phyloP scores from a whole-genome alignment of 2,113 vertebrate species.

The Saccopteryx leptura region DNA sequence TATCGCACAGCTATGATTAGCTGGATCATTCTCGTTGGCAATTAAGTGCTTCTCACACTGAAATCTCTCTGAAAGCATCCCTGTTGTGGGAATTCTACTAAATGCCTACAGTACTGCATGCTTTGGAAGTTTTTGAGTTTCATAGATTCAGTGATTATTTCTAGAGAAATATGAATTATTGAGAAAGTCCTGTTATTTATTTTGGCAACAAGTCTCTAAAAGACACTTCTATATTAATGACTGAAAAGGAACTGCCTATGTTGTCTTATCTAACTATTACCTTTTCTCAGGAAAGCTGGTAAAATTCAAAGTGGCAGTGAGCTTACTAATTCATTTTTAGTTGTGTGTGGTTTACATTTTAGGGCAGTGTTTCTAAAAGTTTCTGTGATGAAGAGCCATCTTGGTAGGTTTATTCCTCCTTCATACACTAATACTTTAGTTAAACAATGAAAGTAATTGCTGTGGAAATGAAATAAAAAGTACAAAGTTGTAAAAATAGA shows the following conservation, averaged over 20 bases:
- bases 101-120: neutral
- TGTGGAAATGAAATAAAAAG: conserved; percentile 36
- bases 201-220: conserved; percentile 5
- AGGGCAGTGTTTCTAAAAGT: conserved; percentile 5
- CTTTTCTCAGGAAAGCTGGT: conserved; percentile 6
- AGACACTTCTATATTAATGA: neutral
- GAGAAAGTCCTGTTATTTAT: conserved; percentile 41
- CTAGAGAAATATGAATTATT: conserved; percentile 62
- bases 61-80: conserved; percentile 24
- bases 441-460: conserved; percentile 48
- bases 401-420: neutral
- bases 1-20: conserved; percentile 18
- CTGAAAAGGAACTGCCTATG: neutral
- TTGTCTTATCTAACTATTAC: neutral
- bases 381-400: neutral
- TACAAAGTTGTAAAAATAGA: conserved; percentile 15
- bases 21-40: conserved; percentile 64
- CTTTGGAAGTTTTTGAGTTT: conserved; percentile 18
- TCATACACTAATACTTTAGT: neutral
- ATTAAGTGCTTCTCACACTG: conserved; percentile 49
- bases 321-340: neutral
- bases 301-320: neutral
- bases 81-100: conserved; percentile 43
- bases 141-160: neutral
- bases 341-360: neutral